These are phyloP conservation scores for Graptemys geographica DNA, from an alignment of 2,797 vertebrate species.

Conservation along the genomic window DNA sequence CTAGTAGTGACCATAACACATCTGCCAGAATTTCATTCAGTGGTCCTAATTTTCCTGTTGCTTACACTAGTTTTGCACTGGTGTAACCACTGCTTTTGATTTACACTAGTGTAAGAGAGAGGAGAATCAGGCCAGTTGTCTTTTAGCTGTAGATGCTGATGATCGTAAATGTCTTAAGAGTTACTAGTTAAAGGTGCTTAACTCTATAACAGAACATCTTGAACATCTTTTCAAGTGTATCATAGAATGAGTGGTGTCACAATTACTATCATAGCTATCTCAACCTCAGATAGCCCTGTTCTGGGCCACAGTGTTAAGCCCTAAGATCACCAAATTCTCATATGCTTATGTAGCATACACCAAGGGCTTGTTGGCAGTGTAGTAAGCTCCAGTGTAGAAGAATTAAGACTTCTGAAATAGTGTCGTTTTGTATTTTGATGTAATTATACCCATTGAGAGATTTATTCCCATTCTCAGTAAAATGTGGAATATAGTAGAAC, in stretches of 20 bases:
- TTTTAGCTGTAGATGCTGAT: neutral
- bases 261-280: neutral
- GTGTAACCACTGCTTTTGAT: neutral
- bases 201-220: neutral
- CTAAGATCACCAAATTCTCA: neutral
- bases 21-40: neutral
- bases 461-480: neutral
- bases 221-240: neutral
- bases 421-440: neutral
- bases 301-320: neutral
- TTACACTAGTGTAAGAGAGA: neutral
- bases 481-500: neutral
- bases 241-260: neutral
- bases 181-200: neutral
- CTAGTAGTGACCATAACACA: too few species aligned
- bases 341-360: rapidly evolving
- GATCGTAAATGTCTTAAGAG: neutral
- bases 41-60: rapidly evolving
- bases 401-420: neutral
- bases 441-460: rapidly evolving
- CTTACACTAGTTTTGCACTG: neutral
- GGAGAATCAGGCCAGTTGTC: neutral
- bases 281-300: neutral
- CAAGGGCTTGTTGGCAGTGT: neutral
- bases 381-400: neutral